Conservation (phyloP, 2,113 vertebrate species). For the Campylomormyrus numenius region DNA sequence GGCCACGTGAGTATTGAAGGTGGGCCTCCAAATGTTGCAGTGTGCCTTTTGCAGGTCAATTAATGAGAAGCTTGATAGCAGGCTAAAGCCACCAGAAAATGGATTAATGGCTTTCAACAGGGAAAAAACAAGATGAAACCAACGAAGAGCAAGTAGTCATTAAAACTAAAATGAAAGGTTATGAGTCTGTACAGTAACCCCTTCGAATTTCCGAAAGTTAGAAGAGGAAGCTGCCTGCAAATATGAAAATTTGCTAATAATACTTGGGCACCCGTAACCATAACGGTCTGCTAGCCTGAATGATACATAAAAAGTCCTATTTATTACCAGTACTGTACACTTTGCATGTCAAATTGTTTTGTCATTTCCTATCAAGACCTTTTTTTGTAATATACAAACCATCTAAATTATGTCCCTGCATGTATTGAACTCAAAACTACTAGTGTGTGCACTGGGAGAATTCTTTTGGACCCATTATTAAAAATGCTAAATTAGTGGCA, state of each 20-base stretch:
- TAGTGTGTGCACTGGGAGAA: neutral
- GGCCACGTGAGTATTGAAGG: neutral
- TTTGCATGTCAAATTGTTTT: neutral
- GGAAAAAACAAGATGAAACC: neutral
- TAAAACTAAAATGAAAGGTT: neutral
- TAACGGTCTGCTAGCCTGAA: neutral
- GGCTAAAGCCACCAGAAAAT: neutral
- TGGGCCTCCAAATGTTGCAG: neutral
- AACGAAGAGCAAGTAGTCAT: neutral
- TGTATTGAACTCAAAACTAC: neutral
- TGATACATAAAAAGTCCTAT: neutral
- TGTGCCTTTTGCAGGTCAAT: neutral
- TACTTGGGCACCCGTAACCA: neutral
- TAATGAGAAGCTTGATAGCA: neutral
- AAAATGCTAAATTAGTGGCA: neutral
- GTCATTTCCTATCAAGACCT: neutral
- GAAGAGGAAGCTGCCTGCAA: neutral
- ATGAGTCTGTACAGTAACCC: neutral
- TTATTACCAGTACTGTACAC: neutral
- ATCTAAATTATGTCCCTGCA: neutral
- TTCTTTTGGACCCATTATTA: neutral
- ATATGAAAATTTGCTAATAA: neutral
- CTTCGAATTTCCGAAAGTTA: neutral
- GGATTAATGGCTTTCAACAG: neutral
- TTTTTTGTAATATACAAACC: neutral